Evolutionary conservation across 2,888 invertebrate species (phyloP).

Genomic region (Choristoneura rosaceana): DNA sequence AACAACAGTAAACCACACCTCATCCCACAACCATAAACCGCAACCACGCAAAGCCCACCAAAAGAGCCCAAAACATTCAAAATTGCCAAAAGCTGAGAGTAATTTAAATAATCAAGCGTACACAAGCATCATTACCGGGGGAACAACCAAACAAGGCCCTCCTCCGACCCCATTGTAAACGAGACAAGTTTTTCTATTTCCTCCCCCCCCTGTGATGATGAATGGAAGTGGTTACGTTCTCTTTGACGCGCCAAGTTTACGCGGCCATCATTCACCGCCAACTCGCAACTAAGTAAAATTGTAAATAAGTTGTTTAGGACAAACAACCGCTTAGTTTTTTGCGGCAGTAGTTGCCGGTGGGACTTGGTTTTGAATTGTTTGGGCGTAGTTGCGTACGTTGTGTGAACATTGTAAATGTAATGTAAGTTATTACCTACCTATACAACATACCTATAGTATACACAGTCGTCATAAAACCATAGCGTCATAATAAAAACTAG

Average conservation of each 20-base stretch:
- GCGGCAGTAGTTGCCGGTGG: background rate
- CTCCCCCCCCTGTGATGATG: conserved; percentile 29
- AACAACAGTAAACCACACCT: no score
- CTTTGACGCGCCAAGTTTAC: conserved; percentile 34
- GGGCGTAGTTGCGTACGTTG: background rate
- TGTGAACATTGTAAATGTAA: background rate
- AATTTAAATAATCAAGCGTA: conserved; percentile 18
- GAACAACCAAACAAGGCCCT: conserved; percentile 7
- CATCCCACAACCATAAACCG: no score
- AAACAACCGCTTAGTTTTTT: conserved; percentile 23
- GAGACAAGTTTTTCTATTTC: conserved; percentile 47
- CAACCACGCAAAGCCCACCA: no score
- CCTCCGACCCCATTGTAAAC: conserved; percentile 39
- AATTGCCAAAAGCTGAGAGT: conserved; percentile 8
- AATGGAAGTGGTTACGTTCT: conserved; percentile 34
- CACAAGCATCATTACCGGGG: conserved; percentile 17
- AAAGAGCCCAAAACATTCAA: background rate
- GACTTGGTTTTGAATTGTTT: background rate
- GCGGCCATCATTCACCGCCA: conserved; percentile 33
- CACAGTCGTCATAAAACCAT: no score
- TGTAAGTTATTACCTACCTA: no score
- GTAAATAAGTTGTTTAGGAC: conserved; percentile 33
- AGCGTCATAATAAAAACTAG: no score
- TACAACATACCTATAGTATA: no score
- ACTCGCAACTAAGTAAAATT: conserved; percentile 14